Base-by-base conservation (phyloP, 1,140 invertebrate genomes). In the Dryas iulia region DNA sequence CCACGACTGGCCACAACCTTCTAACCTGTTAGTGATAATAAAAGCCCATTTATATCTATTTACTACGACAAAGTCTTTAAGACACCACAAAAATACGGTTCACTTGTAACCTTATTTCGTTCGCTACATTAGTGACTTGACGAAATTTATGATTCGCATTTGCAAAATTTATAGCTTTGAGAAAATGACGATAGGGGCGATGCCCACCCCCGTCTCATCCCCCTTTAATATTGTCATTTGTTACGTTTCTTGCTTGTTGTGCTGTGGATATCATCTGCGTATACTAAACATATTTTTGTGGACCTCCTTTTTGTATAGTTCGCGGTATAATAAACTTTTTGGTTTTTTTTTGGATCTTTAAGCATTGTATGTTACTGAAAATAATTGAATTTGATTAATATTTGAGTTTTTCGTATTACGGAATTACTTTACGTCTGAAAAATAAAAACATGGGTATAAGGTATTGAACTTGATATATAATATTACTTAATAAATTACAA, bases 141-240 rank as follows among this genome's bases (percentile, higher is more conserved):
- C 74, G 76, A 70, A 80, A 88, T 88, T 88, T 84, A 88, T 88
- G 78, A 76, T 66, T 71, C 74, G 74, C 84, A 86, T 88, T 88
- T 81, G 68, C 69, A 59, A 57, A 82, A 88, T 88, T 88, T 88
- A 88, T 84, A 59, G 74, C 75, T 65, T 66, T 67, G 72, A 64
- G 64, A 72, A 81, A 77, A 77, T 74, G 73, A 76, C 64, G 72
- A 63, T 57, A 65, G 71, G 78, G 78, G 74, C 33, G 33, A 70
- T 53, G 62, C 52, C 52, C 39, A 31, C 61, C 18, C 24, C 28
- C 47, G 26, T 4, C 33, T 14, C 59, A 10, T 18, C 52, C 33
- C 58, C 63, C 64, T 66, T 71, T 57, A 66, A 71, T 71, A 71
- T 65, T 59, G 35, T 71, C 62, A 53, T 68, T 66, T 28, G 47